Evolutionary conservation across 2,113 vertebrate species (phyloP).

Genomic region (Lagenorhynchus albirostris): DNA sequence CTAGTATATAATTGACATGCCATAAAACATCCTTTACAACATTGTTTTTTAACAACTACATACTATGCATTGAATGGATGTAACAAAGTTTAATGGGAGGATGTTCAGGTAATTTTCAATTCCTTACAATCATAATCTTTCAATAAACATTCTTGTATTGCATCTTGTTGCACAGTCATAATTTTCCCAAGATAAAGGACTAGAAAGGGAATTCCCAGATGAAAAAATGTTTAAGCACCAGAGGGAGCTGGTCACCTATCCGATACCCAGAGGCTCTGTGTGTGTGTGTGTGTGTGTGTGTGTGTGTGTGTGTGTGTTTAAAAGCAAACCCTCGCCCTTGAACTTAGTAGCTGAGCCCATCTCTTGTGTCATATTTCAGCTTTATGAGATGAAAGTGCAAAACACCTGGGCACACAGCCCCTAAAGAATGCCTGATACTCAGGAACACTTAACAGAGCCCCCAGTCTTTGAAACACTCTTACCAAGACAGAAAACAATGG

Average conservation of each 20-base stretch:
- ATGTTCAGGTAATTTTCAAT: not conserved
- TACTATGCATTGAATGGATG: not conserved
- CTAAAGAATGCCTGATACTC: not conserved
- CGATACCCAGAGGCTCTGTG: too few relatives aligned
- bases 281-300: accelerated
- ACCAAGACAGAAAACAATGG: not conserved
- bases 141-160: not conserved
- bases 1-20: not conserved
- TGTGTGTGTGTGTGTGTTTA: not conserved
- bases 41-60: not conserved
- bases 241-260: not conserved
- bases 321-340: not conserved
- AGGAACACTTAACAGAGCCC: not conserved
- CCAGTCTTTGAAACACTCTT: not conserved
- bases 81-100: not conserved
- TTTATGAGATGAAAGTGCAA: not conserved
- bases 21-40: not conserved
- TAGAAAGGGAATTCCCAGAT: not conserved
- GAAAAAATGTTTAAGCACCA: not conserved
- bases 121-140: not conserved
- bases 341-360: not conserved
- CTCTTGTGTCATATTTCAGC: not conserved
- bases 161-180: not conserved
- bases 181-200: not conserved
- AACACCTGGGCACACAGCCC: not conserved